phyloP scores from a whole-genome alignment of 2,888 invertebrate genomes.

The Eristalinus sepulchralis region DNA sequence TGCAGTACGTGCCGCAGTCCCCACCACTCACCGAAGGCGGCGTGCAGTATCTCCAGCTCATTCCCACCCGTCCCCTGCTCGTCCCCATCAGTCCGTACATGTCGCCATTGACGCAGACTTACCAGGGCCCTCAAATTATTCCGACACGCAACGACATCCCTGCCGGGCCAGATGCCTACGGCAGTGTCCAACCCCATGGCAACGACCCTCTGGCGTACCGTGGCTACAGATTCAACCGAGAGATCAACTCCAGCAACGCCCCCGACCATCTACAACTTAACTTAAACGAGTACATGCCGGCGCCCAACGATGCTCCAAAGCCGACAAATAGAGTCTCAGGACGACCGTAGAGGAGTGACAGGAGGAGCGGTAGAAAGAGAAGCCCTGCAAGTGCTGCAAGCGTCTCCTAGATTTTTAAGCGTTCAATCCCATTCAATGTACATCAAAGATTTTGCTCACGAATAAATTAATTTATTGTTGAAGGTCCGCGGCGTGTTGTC shows the following conservation, averaged over 20 bases:
- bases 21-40: constrained; percentile 74
- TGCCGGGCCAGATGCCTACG: constrained; percentile 72
- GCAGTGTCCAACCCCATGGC: constrained; percentile 75
- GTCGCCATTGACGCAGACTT: constrained; percentile 43
- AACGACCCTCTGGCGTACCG: constrained; percentile 73
- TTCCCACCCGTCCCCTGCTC: constrained; percentile 79
- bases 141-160: constrained; percentile 28
- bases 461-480: constrained; percentile 63
- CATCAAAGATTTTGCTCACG: constrained; percentile 13
- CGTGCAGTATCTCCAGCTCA: constrained; percentile 79
- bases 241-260: constrained; percentile 75
- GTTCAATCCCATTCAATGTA: constrained; percentile 1
- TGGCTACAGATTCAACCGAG: constrained; percentile 78
- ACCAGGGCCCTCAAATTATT: constrained; percentile 51
- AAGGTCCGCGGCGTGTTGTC: constrained; percentile 1
- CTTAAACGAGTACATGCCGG: constrained; percentile 79
- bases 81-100: constrained; percentile 79
- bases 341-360: constrained; percentile 37
- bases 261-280: constrained; percentile 75
- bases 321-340: constrained; percentile 57
- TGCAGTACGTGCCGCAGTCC: constrained; percentile 79
- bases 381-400: not conserved
- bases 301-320: constrained; percentile 72
- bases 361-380: too few relatives aligned
- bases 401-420: constrained; percentile 13